These are phyloP conservation scores for Reinhardtius hippoglossoides DNA, from an alignment of 2,113 vertebrate species.

Conservation along the genomic window DNA sequence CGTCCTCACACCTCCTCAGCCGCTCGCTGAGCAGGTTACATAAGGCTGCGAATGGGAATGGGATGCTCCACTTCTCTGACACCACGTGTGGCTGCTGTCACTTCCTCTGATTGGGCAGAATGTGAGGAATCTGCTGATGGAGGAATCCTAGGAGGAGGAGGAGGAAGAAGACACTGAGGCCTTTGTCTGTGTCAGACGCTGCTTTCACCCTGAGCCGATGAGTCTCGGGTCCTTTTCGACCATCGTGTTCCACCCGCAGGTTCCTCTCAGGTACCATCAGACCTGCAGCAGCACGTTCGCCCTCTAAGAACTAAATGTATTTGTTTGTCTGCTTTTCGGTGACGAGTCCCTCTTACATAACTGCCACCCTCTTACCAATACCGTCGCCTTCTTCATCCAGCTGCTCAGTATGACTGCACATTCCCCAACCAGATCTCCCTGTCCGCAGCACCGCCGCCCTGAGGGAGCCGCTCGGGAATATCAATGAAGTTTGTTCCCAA, in stretches of 20 bases:
- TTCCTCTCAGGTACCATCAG: constrained; percentile 16
- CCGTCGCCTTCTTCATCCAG: background rate
- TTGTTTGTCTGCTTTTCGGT: background rate
- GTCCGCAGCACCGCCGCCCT: background rate
- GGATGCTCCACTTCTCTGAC: constrained; percentile 9
- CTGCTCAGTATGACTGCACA: constrained; percentile 17
- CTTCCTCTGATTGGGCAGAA: constrained; percentile 38
- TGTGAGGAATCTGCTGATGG: constrained; percentile 31
- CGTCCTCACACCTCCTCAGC: constrained; percentile 67
- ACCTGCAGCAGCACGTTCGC: constrained; percentile 10
- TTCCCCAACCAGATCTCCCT: background rate
- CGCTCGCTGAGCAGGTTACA: constrained; percentile 30
- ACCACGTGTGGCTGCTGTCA: constrained; percentile 18
- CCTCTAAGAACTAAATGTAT: background rate
- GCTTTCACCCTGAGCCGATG: background rate
- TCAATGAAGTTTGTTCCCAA: constrained; percentile 37
- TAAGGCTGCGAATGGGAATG: constrained; percentile 36
- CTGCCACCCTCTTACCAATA: background rate
- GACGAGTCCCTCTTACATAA: background rate
- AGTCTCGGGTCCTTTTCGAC: background rate
- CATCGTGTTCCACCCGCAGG: background rate
- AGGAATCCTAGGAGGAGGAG: constrained; percentile 19
- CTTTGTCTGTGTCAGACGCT: constrained; percentile 17
- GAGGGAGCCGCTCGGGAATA: constrained; percentile 32
- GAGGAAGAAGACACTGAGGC: constrained; percentile 24